Conservation (phyloP, 2,113 vertebrate species). For the Larimichthys polyactis region DNA sequence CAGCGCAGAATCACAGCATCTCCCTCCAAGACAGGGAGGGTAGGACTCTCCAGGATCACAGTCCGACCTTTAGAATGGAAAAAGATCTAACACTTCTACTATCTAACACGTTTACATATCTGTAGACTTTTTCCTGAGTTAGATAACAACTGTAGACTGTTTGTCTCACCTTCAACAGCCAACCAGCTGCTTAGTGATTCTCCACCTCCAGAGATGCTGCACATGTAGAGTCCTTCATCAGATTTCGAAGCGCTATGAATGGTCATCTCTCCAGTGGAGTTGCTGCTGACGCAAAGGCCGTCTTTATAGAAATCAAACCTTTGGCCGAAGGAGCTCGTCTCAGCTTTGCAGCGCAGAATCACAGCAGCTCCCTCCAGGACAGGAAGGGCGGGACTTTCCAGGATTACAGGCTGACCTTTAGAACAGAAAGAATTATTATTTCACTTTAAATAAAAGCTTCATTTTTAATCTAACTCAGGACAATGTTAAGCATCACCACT, state of each 20-base stretch:
- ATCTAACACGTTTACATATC: too few relatives aligned
- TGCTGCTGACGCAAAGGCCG: constrained; percentile 3
- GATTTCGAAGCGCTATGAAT: constrained; percentile 26
- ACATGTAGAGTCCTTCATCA: constrained; percentile 68
- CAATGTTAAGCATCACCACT: background rate
- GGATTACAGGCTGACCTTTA: constrained; percentile 33
- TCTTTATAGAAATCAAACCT: constrained; percentile 61
- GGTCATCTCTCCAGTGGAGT: constrained; percentile 43
- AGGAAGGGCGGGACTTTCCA: constrained; percentile 48
- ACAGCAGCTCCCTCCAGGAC: constrained; percentile 32
- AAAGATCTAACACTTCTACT: background rate
- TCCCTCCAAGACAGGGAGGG: constrained; percentile 33
- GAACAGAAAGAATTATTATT: background rate
- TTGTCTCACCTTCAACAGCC: constrained; percentile 47
- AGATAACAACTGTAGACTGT: background rate
- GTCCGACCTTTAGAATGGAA: background rate
- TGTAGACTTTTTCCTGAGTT: too few relatives aligned
- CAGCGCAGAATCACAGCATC: constrained; percentile 44
- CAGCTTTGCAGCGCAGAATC: constrained; percentile 43
- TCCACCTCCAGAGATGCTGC: constrained; percentile 40
- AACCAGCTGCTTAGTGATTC: constrained; percentile 60
- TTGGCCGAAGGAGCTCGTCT: accelerated
- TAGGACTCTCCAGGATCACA: constrained; percentile 57
- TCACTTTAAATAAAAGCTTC: background rate
- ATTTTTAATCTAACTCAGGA: background rate